phyloP scores from a whole-genome alignment of 2,888 invertebrate genomes.

The Baccha elongata region DNA sequence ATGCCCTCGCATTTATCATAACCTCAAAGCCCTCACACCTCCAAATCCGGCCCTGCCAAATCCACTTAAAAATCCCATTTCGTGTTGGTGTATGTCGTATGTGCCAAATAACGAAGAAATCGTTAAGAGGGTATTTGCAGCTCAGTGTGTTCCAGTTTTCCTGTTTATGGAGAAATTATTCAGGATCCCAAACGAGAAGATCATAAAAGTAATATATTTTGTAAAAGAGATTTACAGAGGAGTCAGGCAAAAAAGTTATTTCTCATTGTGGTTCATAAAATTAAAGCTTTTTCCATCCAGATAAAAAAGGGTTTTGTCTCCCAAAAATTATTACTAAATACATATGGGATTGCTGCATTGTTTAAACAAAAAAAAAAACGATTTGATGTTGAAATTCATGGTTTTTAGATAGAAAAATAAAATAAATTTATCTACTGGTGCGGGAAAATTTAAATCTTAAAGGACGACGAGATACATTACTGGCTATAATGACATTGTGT shows the following conservation, averaged over 20 bases:
- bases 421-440: too few species aligned
- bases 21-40: too few species aligned
- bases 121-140: not conserved
- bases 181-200: conserved; percentile 4
- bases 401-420: too few species aligned
- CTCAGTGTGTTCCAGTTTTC: conserved; percentile 1
- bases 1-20: too few species aligned
- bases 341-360: not conserved
- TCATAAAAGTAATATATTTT: conserved; percentile 6
- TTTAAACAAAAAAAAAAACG: not conserved
- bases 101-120: conserved; percentile 16
- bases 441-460: too few species aligned
- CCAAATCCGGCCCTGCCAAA: too few species aligned
- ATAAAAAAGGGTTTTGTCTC: not conserved
- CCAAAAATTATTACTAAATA: not conserved
- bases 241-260: not conserved
- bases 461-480: too few species aligned
- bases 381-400: not conserved
- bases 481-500: too few species aligned
- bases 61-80: not conserved
- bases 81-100: not conserved
- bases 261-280: not conserved
- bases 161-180: conserved; percentile 26
- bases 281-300: not conserved
- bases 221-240: not conserved